phyloP scores from a whole-genome alignment of 2,797 vertebrate species.

The Gallinago stenura region DNA sequence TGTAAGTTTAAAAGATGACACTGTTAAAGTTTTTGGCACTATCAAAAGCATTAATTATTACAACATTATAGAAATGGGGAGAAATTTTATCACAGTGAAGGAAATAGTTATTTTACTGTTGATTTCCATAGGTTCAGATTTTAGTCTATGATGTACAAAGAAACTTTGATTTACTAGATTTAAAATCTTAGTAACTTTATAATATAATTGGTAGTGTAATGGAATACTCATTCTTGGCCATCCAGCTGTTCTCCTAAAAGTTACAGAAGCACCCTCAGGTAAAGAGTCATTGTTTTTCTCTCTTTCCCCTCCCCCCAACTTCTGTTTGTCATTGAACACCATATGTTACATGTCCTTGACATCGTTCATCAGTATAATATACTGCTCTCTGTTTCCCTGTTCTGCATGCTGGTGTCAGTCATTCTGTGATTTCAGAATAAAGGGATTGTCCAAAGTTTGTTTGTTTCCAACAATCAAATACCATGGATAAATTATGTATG shows the following conservation, averaged over 20 bases:
- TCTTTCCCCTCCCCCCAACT: not conserved
- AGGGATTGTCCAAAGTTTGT: not conserved
- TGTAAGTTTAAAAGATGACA: not conserved
- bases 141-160: not conserved
- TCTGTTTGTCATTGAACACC: slow-evolving; percentile 4
- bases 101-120: not conserved
- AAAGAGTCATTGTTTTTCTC: not conserved
- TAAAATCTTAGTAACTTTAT: not conserved
- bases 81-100: not conserved
- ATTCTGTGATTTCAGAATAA: not conserved
- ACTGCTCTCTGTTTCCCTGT: not conserved
- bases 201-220: not conserved
- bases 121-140: not conserved
- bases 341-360: slow-evolving; percentile 1
- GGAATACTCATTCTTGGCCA: not conserved
- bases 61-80: not conserved
- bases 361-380: not conserved
- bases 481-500: not conserved
- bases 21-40: not conserved
- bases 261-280: not conserved
- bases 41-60: not conserved
- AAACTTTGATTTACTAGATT: not conserved
- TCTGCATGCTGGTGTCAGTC: not conserved
- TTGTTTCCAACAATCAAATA: not conserved
- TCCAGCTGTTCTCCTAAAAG: not conserved